A percentile compares a stretch with the other conserved stretches of the same genome.
These are phyloP conservation scores for Anagrus nilaparvatae DNA, from an alignment of 1,140 invertebrate genomes.

Conservation along the genomic window DNA sequence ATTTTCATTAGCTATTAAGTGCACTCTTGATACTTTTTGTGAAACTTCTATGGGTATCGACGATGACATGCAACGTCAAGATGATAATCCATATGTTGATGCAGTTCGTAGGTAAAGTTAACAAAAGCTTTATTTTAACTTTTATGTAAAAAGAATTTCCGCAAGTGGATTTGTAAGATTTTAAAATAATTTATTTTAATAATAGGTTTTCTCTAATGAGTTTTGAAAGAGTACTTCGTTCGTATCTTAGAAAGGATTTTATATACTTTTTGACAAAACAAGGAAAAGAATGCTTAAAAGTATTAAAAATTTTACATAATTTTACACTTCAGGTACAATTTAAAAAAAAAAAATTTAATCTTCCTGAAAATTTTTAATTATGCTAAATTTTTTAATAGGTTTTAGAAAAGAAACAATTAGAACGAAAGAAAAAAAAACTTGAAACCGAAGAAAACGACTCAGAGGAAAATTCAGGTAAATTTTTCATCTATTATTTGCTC, in stretches of 20 bases:
- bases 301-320: slow-evolving; percentile 25
- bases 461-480: slow-evolving; percentile 13
- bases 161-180: neutral
- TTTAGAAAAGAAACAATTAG: slow-evolving; percentile 16
- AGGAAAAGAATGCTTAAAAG: slow-evolving; percentile 22
- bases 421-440: slow-evolving; percentile 8
- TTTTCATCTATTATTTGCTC: too few relatives aligned
- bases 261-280: slow-evolving; percentile 20
- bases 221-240: slow-evolving; percentile 23
- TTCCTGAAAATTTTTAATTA: neutral
- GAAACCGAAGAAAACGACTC: slow-evolving; percentile 9
- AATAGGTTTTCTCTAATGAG: slow-evolving; percentile 6
- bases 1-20: slow-evolving; percentile 53
- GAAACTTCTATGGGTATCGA: slow-evolving; percentile 78
- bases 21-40: slow-evolving; percentile 72
- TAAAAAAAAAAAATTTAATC: neutral
- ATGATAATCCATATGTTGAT: slow-evolving; percentile 61
- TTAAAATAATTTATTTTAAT: neutral
- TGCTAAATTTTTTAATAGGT: slow-evolving; percentile 10
- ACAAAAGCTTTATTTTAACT: neutral
- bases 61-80: slow-evolving; percentile 60
- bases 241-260: slow-evolving; percentile 24
- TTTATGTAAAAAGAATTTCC: neutral
- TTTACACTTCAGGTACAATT: slow-evolving; percentile 30
- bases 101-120: slow-evolving; percentile 57